A percentile compares a stretch with the other conserved stretches of the same genome.
Conservation (phyloP, 2,797 vertebrate species). For the Agapornis canus region DNA sequence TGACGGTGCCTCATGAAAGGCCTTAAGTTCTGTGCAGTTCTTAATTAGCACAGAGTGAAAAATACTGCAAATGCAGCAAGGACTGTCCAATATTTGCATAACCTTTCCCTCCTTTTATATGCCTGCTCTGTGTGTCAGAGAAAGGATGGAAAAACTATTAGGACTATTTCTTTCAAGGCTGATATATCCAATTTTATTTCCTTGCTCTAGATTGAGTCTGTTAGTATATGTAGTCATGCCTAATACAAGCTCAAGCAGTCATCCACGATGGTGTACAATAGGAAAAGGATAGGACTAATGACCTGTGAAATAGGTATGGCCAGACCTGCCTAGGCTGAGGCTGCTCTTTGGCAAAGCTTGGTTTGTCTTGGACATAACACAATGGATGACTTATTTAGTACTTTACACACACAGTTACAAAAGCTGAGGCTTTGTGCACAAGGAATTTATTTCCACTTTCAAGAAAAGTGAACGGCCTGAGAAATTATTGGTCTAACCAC, state of each 20-base stretch:
- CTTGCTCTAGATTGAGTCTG: neutral
- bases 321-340: slow-evolving; percentile 2
- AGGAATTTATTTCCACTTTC: neutral
- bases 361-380: neutral
- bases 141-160: neutral
- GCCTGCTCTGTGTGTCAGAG: neutral
- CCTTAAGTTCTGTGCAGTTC: neutral
- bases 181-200: neutral
- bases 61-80: neutral
- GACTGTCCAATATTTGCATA: neutral
- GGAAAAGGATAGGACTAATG: slow-evolving; percentile 1
- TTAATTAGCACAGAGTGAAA: neutral
- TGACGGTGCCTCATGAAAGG: neutral
- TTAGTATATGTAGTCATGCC: neutral
- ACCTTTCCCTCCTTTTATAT: neutral
- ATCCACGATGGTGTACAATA: neutral
- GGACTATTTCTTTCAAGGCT: neutral
- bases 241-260: neutral
- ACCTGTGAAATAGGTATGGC: slow-evolving; percentile 40
- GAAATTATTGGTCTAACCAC: neutral
- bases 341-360: neutral
- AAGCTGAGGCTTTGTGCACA: neutral
- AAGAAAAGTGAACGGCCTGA: neutral
- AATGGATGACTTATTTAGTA: neutral
- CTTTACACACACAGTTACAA: neutral